Base-by-base conservation (phyloP, 2,797 vertebrate species). In the Champsocephalus gunnari region DNA sequence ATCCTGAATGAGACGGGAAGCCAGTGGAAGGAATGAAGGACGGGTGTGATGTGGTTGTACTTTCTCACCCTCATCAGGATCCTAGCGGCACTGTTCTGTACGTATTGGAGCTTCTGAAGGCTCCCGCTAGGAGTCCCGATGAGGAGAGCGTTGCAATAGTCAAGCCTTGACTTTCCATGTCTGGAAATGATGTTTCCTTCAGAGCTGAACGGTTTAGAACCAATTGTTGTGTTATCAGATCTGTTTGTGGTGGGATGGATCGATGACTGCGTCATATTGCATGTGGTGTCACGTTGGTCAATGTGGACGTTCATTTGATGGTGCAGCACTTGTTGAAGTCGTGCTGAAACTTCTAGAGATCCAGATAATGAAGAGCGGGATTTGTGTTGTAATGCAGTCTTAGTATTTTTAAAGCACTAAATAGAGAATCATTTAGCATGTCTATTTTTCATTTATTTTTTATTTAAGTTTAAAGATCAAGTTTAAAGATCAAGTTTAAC, bases 201-300 rank as follows among this genome's bases (percentile, higher is more conserved):
- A 32, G 32, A 65, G 48, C 34, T 19, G 5, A 66, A 5, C 0
- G 41, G 57, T 68, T 21, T 71, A 2, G 32, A 48, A 14, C 75
- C 54, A 0, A 45, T 17, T 77, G 66, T 81, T 83, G 57, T 81
- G 72, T 66, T 44, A 66, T 68, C 45, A 55, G 73, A 82, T 82
- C 19, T 49, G 19, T 58, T 66, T 77, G 80, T 56, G 76, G 66
- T 38, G 3, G 19, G 61, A 55, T 11, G 32, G 66, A 76, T 81
- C 38, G 5, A 83, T 77, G 47, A 50, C n/a, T 16, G 51, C 28
- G 14, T 77, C 48, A 16, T 62, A 45, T 58, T 72, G 21, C 44
- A 55, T 65, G 43, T 51, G 0, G 56, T 73, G 70, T 74, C 16
- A 0, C 11, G 7, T 53, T 49, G 11, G 63, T 79, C 34, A 59